Base-by-base conservation (phyloP, 2,113 vertebrate species). In the Ophthalmolycus amberensis region DNA sequence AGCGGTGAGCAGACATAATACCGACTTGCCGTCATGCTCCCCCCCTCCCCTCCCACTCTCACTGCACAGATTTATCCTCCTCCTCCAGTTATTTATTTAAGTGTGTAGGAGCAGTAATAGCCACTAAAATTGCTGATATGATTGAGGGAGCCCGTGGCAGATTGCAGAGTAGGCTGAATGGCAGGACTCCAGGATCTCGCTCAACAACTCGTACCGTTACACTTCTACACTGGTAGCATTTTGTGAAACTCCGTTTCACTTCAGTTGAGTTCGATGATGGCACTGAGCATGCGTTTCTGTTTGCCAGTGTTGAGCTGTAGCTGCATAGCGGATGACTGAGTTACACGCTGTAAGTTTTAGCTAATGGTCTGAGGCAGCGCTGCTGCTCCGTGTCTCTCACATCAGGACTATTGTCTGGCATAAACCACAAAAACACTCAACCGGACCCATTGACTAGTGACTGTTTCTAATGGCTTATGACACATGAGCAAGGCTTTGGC, bases 51-150 rank as follows among this genome's bases (percentile, higher is more conserved):
- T 1, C 40, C 5, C 44, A 20, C 86, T 60, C 54, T 16, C 74
- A 67, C 74, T 10, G 20, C 78, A 44, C 83, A 82, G 71, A 82
- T 82, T 82, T 77, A 85, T 68, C 29, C 62, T 83, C 73, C 68
- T 59, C 71, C 69, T 75, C 25, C 34, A 70, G 81, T 92, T 87
- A 85, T 87, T 90, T 85, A 75, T 84, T 83, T 69, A 66, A 81
- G 74, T 74, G 73, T 84, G 84, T 74, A 54, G 69, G 54, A 80
- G 87, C 75, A 72, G 83, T 75, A 71, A 84, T 82, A 65, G 76
- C 15, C 69, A 34, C 0, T 63, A 5, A 78, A 90, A 89, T 66
- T 81, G 90, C 90, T 83, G 85, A 90, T 74, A 32, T 25, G 52
- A 75, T 70, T 54, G 66, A 70, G 67, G 56, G 84, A 63, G 73